Evolutionary conservation across 2,113 vertebrate genomes (phyloP).

Genomic region (Origma solitaria): DNA sequence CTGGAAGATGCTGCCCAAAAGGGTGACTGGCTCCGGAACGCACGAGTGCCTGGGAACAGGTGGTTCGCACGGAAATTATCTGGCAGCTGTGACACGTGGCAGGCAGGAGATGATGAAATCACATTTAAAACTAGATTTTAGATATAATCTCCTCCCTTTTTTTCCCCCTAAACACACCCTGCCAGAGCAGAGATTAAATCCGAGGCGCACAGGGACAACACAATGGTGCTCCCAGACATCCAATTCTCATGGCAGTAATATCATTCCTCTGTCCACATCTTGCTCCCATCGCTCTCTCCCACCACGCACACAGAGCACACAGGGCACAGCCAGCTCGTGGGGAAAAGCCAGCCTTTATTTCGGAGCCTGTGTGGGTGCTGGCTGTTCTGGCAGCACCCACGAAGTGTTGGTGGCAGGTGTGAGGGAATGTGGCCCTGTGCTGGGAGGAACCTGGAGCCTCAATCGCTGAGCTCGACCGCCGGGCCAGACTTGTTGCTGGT

Average conservation of each 20-base stretch:
- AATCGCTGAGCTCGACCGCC: accelerated
- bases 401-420: neutral
- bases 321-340: neutral
- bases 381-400: neutral
- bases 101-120: constrained; percentile 35
- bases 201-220: neutral
- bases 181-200: neutral
- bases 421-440: neutral
- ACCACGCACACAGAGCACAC: neutral
- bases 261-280: accelerated
- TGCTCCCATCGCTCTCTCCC: accelerated
- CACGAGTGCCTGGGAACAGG: neutral
- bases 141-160: neutral
- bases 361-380: neutral
- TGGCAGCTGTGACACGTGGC: constrained; percentile 24
- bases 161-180: neutral
- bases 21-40: neutral
- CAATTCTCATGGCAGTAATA: accelerated
- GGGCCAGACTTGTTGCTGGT: neutral
- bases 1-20: constrained; percentile 12
- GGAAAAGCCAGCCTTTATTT: neutral
- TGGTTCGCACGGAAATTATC: neutral
- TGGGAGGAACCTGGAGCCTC: neutral
- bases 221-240: accelerated
- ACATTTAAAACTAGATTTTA: neutral